A percentile compares a stretch with the other conserved stretches of the same genome.
These are phyloP conservation scores for Epinotia brunnichana DNA, from an alignment of 2,888 invertebrate species.

Conservation along the genomic window DNA sequence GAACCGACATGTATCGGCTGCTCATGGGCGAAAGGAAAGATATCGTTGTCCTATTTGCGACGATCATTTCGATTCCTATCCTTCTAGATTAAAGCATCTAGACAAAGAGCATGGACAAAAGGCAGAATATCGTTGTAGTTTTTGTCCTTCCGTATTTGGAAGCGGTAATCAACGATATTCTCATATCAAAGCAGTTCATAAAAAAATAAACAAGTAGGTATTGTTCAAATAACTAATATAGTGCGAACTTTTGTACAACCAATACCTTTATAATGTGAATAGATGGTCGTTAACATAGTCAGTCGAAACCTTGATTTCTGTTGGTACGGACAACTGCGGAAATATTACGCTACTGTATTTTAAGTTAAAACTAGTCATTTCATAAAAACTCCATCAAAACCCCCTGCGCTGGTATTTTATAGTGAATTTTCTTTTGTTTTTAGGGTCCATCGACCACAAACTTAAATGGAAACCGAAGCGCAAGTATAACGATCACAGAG, in stretches of 20 bases:
- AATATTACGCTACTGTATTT: background rate
- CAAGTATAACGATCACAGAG: slow-evolving; percentile 74
- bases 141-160: slow-evolving; percentile 62
- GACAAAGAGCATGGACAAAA: slow-evolving; percentile 62
- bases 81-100: slow-evolving; percentile 62
- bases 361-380: slow-evolving; percentile 1
- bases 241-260: background rate
- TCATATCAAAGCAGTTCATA: slow-evolving; percentile 68
- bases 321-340: background rate
- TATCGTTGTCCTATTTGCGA: slow-evolving; percentile 68
- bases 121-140: slow-evolving; percentile 60
- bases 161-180: slow-evolving; percentile 68
- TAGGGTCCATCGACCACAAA: slow-evolving; percentile 65
- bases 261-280: background rate
- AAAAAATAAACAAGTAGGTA: slow-evolving; percentile 46
- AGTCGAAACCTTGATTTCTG: background rate
- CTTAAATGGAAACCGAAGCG: slow-evolving; percentile 70
- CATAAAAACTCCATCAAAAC: slow-evolving; percentile 25
- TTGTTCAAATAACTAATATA: background rate
- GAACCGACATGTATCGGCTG: slow-evolving; percentile 56
- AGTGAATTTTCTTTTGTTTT: slow-evolving; percentile 72
- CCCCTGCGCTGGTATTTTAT: slow-evolving; percentile 50
- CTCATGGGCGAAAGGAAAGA: slow-evolving; percentile 62
- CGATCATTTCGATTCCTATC: slow-evolving; percentile 60
- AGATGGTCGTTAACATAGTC: background rate